phyloP scores from a whole-genome alignment of 2,888 invertebrate genomes.

The Lepidocyrtoides sp. region DNA sequence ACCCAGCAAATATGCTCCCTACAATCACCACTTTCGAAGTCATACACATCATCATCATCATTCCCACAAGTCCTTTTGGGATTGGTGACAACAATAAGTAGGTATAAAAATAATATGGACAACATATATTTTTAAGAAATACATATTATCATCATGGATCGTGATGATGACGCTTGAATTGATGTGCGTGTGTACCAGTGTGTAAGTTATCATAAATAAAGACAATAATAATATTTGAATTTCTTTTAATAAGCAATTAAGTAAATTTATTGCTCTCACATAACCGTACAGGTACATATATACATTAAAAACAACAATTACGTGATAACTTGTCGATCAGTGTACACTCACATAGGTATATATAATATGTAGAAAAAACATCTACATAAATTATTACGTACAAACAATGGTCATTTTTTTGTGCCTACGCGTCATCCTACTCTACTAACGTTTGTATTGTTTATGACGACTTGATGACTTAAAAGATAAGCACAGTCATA shows the following conservation, averaged over 20 bases:
- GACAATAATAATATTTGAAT: background rate
- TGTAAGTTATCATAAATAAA: background rate
- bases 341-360: background rate
- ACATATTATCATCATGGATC: too few relatives aligned
- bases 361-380: background rate
- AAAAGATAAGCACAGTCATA: background rate
- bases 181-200: background rate
- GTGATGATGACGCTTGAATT: too few relatives aligned
- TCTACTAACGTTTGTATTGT: background rate
- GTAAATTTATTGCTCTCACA: background rate
- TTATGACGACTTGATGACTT: too few relatives aligned
- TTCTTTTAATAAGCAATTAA: background rate
- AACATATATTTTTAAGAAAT: background rate
- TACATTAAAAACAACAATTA: background rate
- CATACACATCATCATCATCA: constrained; percentile 40
- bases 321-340: background rate
- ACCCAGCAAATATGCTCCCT: constrained; percentile 42
- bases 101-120: background rate
- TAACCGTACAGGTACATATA: too few relatives aligned
- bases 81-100: constrained; percentile 29
- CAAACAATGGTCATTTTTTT: background rate
- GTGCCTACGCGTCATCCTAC: background rate
- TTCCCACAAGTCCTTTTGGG: constrained; percentile 30
- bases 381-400: background rate
- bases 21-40: constrained; percentile 62